phyloP scores from a whole-genome alignment of 2,888 invertebrate species.

The Odontocolon sp. region DNA sequence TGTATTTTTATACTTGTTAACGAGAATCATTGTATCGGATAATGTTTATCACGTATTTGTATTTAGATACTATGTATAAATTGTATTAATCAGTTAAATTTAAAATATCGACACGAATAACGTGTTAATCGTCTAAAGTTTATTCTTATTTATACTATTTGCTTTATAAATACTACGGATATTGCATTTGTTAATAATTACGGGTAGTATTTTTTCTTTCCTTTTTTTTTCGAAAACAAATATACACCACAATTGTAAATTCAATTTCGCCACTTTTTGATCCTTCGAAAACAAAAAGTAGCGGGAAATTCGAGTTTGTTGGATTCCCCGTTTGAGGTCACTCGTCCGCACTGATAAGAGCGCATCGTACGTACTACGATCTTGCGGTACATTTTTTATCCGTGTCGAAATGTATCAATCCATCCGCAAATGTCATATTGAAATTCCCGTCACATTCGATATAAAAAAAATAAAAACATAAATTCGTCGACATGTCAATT shows the following conservation, averaged over 20 bases:
- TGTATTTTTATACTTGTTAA: conserved; percentile 61
- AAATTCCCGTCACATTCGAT: too few species aligned
- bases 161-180: conserved; percentile 35
- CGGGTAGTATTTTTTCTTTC: conserved; percentile 45
- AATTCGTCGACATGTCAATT: background rate
- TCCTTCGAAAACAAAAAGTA: background rate
- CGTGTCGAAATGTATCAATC: too few species aligned
- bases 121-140: conserved; percentile 6
- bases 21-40: conserved; percentile 37
- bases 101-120: conserved; percentile 25
- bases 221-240: conserved; percentile 45
- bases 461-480: background rate
- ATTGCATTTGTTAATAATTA: conserved; percentile 44
- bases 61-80: conserved; percentile 35
- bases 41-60: conserved; percentile 35
- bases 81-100: conserved; percentile 22
- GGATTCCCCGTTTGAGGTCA: too few species aligned
- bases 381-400: too few species aligned
- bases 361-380: too few species aligned
- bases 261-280: background rate
- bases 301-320: background rate
- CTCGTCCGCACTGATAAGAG: too few species aligned
- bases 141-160: conserved; percentile 52
- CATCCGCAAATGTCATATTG: too few species aligned
- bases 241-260: conserved; percentile 43